Evolutionary conservation across 2,888 invertebrate genomes (phyloP), one percentile per base, ranked within the genome.

Genomic region (Zaprionus bogoriensis): DNA sequence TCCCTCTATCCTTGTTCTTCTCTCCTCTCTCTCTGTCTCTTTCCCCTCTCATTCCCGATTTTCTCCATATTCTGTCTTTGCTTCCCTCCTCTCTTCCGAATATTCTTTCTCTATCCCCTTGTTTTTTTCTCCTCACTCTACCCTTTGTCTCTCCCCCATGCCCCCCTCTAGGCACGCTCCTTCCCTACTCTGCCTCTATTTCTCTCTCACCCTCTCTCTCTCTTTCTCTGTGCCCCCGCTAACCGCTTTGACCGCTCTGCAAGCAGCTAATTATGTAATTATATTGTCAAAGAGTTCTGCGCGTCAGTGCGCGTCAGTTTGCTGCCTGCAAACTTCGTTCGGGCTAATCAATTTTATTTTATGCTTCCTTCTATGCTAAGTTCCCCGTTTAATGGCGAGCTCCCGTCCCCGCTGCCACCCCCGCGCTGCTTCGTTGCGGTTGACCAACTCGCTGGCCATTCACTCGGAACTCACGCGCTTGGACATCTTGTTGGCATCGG

Each of bases 261-360:
- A 72, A 74, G 82, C 83, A 81, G 79, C 82, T 87, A 88, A 88
- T 88, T 88, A 88, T 87, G 87, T 74, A 87, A 88, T 88, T 88
- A 88, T 78, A 70, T 70, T 88, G 88, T 88, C 88, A 88, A 70
- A 70, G 68, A 41, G 70, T 61, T 51, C 44, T 41, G 51, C 59
- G 63, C 54, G 54, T 42, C 57, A 59, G 62, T 30, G 74, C 79
- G 65, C 79, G 65, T 70, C 69, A 74, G 74, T 63, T 74, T 53
- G 71, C 54, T 80, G 1, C 30, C 64, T 50, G 53, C 62, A n/a
- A n/a, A 48, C 67, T 44, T 51, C 39, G 48, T 46, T 44, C 47
- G 44, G 67, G 51, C 73, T 78, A 78, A 81, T 81, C 78, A 78
- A 81, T 81, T 81, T 74, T 22, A 57, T 70, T 50, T 72, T 55